phyloP scores from a whole-genome alignment of 1,140 invertebrate genomes.

The Steinernema feltiae region DNA sequence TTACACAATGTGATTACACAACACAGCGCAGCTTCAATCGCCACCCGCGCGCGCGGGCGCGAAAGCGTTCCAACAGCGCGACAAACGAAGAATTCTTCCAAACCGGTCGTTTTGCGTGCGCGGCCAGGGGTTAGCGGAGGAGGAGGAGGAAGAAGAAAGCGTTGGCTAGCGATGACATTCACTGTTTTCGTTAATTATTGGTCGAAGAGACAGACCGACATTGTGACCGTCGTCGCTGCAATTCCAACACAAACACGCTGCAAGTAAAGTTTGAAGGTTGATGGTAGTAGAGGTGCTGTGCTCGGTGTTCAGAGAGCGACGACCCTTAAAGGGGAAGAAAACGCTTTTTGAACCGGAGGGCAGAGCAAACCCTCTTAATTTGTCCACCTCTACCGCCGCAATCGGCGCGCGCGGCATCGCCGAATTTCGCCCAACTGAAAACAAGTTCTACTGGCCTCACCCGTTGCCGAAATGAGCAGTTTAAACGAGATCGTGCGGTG shows the following conservation, averaged over 20 bases:
- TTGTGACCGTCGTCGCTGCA: neutral
- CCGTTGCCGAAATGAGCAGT: conserved; percentile 10
- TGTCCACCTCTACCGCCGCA: neutral
- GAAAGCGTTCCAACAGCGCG: neutral
- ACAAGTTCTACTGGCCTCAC: neutral
- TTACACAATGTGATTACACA: conserved; percentile 8
- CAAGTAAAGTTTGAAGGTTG: neutral
- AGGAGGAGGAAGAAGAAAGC: too few relatives aligned
- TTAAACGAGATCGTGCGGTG: conserved; percentile 5
- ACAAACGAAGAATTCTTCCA: neutral
- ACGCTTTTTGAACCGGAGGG: neutral
- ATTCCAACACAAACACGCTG: neutral
- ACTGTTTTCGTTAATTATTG: neutral
- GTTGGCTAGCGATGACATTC: neutral
- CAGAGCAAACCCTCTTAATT: neutral
- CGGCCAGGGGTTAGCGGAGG: neutral
- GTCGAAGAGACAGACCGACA: too few relatives aligned
- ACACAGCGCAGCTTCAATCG: neutral
- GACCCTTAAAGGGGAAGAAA: neutral
- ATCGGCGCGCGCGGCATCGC: neutral
- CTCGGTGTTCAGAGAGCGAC: neutral
- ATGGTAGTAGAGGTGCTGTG: neutral
- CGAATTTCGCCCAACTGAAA: neutral
- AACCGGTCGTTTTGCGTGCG: neutral
- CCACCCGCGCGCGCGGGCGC: neutral